These are phyloP conservation scores for Ifrita kowaldi DNA, from an alignment of 2,113 vertebrate genomes.

Conservation along the genomic window DNA sequence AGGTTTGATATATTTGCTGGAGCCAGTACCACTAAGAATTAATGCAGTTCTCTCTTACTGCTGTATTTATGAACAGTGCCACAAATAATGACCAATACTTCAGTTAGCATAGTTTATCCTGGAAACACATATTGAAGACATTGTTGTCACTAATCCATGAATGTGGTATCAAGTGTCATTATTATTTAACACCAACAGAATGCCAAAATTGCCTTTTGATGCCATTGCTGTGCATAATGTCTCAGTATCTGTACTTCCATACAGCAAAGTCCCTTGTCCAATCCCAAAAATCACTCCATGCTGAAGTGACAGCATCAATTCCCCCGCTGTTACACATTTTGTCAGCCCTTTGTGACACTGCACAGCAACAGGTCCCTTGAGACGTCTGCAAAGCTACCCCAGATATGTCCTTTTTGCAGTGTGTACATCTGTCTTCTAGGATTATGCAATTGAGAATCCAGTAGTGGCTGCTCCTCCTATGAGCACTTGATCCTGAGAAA, in stretches of 20 bases:
- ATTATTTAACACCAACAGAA: background rate
- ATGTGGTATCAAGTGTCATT: background rate
- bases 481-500: background rate
- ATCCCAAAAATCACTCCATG: background rate
- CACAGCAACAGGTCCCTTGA: background rate
- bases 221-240: background rate
- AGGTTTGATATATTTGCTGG: background rate
- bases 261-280: background rate
- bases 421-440: background rate
- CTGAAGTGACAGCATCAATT: slow-evolving; percentile 15
- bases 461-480: background rate
- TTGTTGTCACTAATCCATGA: background rate
- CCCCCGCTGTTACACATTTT: background rate
- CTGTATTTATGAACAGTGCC: background rate
- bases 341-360: background rate
- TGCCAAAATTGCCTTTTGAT: background rate
- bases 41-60: background rate
- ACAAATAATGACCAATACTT: background rate
- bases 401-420: background rate
- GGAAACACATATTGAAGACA: background rate
- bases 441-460: background rate
- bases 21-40: background rate
- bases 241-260: background rate
- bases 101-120: background rate
- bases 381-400: background rate